Percentiles rank a stretch among this genome's conserved stretches.
Conservation (phyloP, 2,113 vertebrate genomes). For the Anarhynchus alexandrinus region DNA sequence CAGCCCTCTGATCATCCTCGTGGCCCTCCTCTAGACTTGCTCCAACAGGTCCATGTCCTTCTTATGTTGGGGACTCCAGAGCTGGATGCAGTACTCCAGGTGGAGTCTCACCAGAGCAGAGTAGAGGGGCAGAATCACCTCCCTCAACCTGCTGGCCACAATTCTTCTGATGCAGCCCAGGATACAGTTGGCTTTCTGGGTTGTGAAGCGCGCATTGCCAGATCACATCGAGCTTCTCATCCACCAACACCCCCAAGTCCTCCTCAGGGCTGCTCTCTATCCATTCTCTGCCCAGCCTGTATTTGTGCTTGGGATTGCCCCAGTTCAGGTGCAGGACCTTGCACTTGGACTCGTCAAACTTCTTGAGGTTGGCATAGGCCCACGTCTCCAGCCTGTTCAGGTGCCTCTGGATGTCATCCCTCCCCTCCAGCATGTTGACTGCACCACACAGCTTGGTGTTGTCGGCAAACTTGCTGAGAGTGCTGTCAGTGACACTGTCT, state of each 20-base stretch:
- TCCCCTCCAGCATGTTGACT: too few species aligned
- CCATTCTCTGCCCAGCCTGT: neutral
- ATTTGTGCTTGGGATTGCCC: accelerated
- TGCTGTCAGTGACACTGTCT: too few species aligned
- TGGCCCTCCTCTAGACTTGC: neutral
- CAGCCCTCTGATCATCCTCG: neutral
- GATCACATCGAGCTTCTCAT: neutral
- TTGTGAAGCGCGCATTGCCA: neutral
- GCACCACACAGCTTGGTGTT: too few species aligned
- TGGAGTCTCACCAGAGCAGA: accelerated
- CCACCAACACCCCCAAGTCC: neutral
- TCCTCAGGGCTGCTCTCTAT: neutral
- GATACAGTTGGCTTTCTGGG: neutral
- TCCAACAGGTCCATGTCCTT: neutral
- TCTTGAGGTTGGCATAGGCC: neutral
- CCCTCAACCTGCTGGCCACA: neutral
- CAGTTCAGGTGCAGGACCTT: neutral
- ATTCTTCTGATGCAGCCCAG: neutral
- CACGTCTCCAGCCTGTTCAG: neutral
- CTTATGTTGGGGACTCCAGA: neutral
- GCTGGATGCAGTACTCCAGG: neutral
- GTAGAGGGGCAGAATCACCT: neutral
- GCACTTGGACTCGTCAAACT: neutral
- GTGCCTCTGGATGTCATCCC: neutral
- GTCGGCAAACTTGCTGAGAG: too few species aligned